These are phyloP conservation scores for Aphrocallistes beatrix DNA, from an alignment of 37 sponge, comb jelly and placozoan species.

Conservation along the genomic window DNA sequence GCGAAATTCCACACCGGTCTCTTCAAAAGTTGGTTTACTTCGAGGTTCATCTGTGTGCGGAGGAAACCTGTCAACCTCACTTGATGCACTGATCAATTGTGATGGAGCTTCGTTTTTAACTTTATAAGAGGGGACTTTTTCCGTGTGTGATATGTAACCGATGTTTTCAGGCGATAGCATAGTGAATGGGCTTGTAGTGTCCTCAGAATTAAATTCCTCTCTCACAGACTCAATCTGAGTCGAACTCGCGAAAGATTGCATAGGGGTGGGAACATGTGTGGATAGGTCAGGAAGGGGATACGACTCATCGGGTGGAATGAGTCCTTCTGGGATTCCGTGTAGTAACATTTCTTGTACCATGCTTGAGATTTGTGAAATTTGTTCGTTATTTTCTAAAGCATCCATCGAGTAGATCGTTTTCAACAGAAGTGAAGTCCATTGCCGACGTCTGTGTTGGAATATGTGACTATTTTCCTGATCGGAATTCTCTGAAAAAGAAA, in stretches of 20 bases:
- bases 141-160: neutral
- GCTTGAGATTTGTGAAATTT: neutral
- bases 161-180: neutral
- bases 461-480: neutral
- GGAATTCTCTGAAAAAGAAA: neutral
- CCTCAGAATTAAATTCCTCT: neutral
- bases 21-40: too few species aligned
- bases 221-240: neutral
- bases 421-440: slow-evolving; percentile 11
- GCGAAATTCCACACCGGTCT: too few species aligned
- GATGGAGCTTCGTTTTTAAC: neutral
- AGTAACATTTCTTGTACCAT: neutral
- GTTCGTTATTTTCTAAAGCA: neutral
- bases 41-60: too few species aligned
- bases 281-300: neutral
- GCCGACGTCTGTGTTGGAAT: slow-evolving; percentile 17
- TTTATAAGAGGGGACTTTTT: neutral
- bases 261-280: neutral
- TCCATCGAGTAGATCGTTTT: neutral
- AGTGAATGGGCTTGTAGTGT: neutral
- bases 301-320: neutral
- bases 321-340: neutral
- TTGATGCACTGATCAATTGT: neutral
- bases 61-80: neutral
- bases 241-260: neutral